Evolutionary conservation across 1,140 invertebrate genomes (phyloP).

Genomic region (Anoplophora glabripennis): DNA sequence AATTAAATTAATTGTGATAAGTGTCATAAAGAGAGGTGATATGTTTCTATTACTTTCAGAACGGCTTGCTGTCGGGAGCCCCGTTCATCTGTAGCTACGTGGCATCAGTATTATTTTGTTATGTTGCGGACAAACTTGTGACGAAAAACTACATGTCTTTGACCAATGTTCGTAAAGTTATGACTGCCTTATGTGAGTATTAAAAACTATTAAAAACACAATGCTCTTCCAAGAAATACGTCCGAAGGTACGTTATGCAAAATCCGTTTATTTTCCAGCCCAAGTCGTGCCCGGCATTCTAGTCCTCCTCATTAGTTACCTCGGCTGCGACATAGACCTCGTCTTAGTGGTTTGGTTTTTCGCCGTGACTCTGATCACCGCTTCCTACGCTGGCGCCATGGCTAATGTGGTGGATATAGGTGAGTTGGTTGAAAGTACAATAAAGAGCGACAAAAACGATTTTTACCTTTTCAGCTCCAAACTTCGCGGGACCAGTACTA

Average conservation of each 20-base stretch:
- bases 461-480: conserved; percentile 56
- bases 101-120: conserved; percentile 68
- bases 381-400: conserved; percentile 74
- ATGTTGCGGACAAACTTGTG: conserved; percentile 64
- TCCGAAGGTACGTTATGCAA: no score
- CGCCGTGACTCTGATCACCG: conserved; percentile 69
- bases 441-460: neutral
- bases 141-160: conserved; percentile 58
- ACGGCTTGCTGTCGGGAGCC: conserved; percentile 63
- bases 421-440: no score
- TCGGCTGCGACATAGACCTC: conserved; percentile 60
- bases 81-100: conserved; percentile 70
- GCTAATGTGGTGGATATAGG: conserved; percentile 71
- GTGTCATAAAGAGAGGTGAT: no score
- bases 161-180: conserved; percentile 65
- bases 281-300: conserved; percentile 70
- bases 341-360: conserved; percentile 65
- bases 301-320: conserved; percentile 62
- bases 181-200: conserved; percentile 58
- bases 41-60: conserved; percentile 49
- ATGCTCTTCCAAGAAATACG: no score
- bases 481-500: conserved; percentile 68
- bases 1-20: no score
- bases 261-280: conserved; percentile 48
- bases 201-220: neutral